A percentile compares a stretch with the other conserved stretches of the same genome.
These are phyloP conservation scores for Zingel zingel DNA, from an alignment of 2,113 vertebrate species.

Conservation along the genomic window DNA sequence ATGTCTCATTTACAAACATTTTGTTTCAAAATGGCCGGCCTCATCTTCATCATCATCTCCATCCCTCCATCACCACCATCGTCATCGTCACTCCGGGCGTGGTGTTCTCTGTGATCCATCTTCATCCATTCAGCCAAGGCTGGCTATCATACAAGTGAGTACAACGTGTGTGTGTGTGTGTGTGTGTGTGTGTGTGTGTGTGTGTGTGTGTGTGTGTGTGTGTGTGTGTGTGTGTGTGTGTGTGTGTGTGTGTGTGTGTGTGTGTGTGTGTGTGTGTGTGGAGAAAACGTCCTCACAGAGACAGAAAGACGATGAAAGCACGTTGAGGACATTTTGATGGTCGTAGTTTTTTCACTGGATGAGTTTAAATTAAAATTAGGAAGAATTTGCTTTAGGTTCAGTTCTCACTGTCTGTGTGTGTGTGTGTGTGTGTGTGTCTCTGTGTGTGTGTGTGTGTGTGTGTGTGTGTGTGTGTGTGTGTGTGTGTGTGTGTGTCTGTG, in stretches of 20 bases:
- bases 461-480: slow-evolving; percentile 20
- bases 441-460: slow-evolving; percentile 19
- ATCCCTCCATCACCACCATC: slow-evolving; percentile 21
- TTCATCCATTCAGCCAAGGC: slow-evolving; percentile 80
- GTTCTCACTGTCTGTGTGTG: neutral
- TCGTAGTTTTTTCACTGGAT: neutral
- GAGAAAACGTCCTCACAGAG: neutral
- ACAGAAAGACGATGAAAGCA: neutral
- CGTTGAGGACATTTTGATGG: neutral
- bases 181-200: slow-evolving; percentile 5
- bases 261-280: neutral
- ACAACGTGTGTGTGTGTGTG: neutral
- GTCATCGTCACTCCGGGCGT: slow-evolving; percentile 11
- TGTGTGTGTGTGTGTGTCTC: neutral
- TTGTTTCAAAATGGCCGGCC: neutral
- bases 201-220: slow-evolving; percentile 27
- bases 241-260: neutral
- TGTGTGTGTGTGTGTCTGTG: slow-evolving; percentile 16
- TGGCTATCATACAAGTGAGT: slow-evolving; percentile 84
- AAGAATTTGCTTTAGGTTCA: neutral
- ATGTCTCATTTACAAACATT: slow-evolving; percentile 39
- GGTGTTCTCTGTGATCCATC: slow-evolving; percentile 41
- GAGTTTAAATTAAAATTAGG: neutral
- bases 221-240: slow-evolving; percentile 7
- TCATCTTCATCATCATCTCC: slow-evolving; percentile 31